Evolutionary conservation across 1,140 invertebrate genomes (phyloP), one percentile per base, ranked within the genome.

Genomic region (Carcinoscorpius rotundicauda): DNA sequence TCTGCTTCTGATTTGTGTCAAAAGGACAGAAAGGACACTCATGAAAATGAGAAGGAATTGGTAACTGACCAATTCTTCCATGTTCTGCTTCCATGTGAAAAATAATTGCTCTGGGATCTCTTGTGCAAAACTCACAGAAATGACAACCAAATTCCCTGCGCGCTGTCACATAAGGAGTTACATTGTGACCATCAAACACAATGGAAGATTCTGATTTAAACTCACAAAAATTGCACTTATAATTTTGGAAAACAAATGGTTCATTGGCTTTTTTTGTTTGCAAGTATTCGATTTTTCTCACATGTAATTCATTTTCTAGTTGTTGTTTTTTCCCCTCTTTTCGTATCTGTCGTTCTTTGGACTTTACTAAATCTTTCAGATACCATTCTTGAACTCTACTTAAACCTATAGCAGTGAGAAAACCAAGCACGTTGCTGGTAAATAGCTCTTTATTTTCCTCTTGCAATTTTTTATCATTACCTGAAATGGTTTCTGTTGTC

Each of bases 1-100:
- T 94, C n/a, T 88, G 87, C 77, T 95, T 96, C 64, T 90, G 88
- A 74, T 93, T 93, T 72, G 94, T 91, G 75, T 97, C 93, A 73
- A 94, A 97, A 2, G 90, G 87, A 81, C 94, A 97, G 73, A 93
- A 89, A 0, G 89, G 85, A 76, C 93, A 97, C 72, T 95, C 90
- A n/a, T 55, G n/a, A 77, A 93, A 93, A 0, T 88, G 85, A 52
- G 88, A 85, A 6, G 91, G 89, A 64, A 88, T 82, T 71, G 94
- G 90, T 55, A 96, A 77, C 66, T 87, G 83, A 8, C 88, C 89
- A 64, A 86, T 81, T 8, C 89, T 85, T 70, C 86, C 87, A 76
- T 98, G 93, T 71, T 90, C 84, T 0, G 85, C 85, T 72, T 94
- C 87, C 88, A 95, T 93, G 72, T 98, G 94, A 73, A 85, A 90